These are phyloP conservation scores for Vireo altiloquus DNA, from an alignment of 2,113 vertebrate species.

Conservation along the genomic window DNA sequence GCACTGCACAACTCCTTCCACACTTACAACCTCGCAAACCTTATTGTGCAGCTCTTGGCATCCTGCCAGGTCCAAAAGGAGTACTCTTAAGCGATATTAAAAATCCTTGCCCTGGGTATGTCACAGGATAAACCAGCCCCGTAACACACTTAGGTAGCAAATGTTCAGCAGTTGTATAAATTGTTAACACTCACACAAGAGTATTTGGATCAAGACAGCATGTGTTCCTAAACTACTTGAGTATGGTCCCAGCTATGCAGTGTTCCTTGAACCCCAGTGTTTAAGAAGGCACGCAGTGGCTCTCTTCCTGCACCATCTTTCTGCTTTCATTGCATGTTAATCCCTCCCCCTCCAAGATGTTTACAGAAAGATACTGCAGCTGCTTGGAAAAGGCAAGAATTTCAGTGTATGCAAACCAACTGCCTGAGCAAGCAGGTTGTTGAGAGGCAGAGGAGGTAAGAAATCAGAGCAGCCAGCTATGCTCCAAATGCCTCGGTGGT, in stretches of 20 bases:
- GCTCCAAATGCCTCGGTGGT: background rate
- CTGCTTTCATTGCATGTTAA: background rate
- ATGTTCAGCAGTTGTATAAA: background rate
- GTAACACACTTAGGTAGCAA: accelerated
- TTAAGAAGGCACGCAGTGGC: background rate
- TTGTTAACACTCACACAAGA: background rate
- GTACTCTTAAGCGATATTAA: background rate
- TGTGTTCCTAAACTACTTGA: background rate
- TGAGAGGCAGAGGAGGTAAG: background rate
- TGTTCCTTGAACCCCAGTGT: background rate
- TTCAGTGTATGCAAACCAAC: background rate
- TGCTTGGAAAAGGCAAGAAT: slow-evolving; percentile 8
- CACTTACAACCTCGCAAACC: background rate
- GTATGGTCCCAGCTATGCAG: background rate
- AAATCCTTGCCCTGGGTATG: background rate
- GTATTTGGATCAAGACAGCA: background rate
- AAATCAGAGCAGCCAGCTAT: background rate
- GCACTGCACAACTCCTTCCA: slow-evolving; percentile 7
- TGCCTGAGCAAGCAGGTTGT: background rate
- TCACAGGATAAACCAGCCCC: background rate
- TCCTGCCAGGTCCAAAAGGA: background rate
- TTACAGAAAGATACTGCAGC: slow-evolving; percentile 4
- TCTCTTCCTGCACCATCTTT: background rate
- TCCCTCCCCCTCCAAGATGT: background rate
- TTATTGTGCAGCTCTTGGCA: background rate